phyloP scores from a whole-genome alignment of 2,113 vertebrate genomes.

The Coracopsis vasa region DNA sequence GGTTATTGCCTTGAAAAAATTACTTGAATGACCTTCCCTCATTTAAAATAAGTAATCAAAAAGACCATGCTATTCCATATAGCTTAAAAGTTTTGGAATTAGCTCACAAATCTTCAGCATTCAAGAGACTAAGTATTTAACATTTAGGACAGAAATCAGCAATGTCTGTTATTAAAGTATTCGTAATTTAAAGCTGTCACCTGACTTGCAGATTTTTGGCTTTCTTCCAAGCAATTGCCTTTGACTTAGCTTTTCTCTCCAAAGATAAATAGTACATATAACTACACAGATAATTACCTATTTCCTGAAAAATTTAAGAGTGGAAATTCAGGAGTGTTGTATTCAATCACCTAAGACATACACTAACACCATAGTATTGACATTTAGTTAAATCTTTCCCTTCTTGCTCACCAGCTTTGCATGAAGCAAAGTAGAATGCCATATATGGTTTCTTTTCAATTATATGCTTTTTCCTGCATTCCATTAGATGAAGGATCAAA shows the following conservation, averaged over 20 bases:
- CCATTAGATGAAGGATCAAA: fast-evolving
- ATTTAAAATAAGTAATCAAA: background rate
- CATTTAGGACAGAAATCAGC: background rate
- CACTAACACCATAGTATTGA: fast-evolving
- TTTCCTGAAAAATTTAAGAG: background rate
- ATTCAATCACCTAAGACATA: background rate
- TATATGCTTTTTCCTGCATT: background rate
- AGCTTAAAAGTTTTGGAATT: background rate
- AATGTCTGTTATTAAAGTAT: background rate
- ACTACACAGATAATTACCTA: background rate
- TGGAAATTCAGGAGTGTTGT: background rate
- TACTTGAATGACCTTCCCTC: background rate
- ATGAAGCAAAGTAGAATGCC: background rate
- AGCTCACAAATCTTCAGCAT: background rate
- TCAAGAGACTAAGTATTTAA: background rate
- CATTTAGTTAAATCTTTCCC: background rate
- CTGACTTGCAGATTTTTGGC: background rate
- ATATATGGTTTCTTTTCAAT: background rate
- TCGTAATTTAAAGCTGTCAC: background rate
- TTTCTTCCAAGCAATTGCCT: background rate
- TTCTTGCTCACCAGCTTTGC: background rate
- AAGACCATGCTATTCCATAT: background rate
- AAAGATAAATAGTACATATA: background rate
- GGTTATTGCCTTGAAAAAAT: background rate
- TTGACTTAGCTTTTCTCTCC: background rate